These are phyloP conservation scores for Aradus depressus DNA, from an alignment of 2,888 invertebrate species.

Conservation along the genomic window DNA sequence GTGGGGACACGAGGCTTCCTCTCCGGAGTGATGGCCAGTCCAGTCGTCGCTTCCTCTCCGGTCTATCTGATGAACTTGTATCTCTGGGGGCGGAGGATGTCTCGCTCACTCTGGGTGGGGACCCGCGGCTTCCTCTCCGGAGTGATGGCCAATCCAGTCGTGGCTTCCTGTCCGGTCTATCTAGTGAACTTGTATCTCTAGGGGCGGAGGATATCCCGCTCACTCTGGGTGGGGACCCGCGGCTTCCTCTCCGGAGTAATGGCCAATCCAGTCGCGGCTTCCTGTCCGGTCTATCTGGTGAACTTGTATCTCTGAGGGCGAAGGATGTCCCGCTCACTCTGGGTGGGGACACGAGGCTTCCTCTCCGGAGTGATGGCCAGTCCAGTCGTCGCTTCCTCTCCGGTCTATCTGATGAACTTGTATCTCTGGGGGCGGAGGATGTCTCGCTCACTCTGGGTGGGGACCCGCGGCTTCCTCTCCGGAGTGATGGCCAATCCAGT, in stretches of 20 bases:
- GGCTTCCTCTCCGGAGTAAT: constrained; percentile 47
- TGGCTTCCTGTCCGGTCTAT: too few relatives aligned
- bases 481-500: constrained; percentile 47
- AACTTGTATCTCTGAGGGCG: constrained; percentile 28
- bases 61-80: constrained; percentile 21
- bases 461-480: constrained; percentile 45
- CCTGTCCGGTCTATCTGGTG: constrained; percentile 19
- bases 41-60: too few relatives aligned
- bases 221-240: constrained; percentile 46
- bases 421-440: constrained; percentile 36
- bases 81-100: constrained; percentile 38
- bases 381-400: too few relatives aligned
- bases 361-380: constrained; percentile 46
- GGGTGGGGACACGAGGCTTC: constrained; percentile 46
- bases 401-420: constrained; percentile 20
- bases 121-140: constrained; percentile 46
- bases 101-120: constrained; percentile 47
- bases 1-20: constrained; percentile 46
- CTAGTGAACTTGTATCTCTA: constrained; percentile 22
- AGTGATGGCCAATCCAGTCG: constrained; percentile 45
- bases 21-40: constrained; percentile 46
- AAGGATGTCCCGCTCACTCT: constrained; percentile 47
- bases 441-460: constrained; percentile 48
- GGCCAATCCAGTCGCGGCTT: constrained; percentile 45
- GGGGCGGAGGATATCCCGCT: constrained; percentile 43